Base-by-base conservation (phyloP, 1,140 invertebrate species). In the Drosophila pallidifrons region DNA sequence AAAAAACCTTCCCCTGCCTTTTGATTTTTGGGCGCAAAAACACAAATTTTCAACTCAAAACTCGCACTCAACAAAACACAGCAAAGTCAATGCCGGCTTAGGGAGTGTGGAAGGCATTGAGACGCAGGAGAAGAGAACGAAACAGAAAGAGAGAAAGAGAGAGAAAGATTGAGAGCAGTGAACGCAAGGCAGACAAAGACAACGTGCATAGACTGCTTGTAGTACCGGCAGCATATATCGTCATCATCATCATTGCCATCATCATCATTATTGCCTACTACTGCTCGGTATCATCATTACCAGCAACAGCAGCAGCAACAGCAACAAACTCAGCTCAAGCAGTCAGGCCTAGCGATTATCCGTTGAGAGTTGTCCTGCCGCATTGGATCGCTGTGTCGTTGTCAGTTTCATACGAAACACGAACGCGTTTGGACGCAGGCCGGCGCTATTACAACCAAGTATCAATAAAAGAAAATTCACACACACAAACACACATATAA, bases 371-470 rank as follows among this genome's bases (percentile, higher is more conserved):
- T 83, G 64, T 89, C 85, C 86, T 89, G 75, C 46, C 78, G 72
- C 85, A 69, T 77, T 77, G 69, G 60, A 70, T 43, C 68, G 61
- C 75, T 69, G 52, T 55, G 47, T 64, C 59, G 69, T 79, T 85
- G 81, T 91, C 86, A 91, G 89, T 91, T 91, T 91, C 89, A 81
- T 59, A 77, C 78, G 82, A 91, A 91, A 91, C 89, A 89, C 85
- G 90, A 91, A 86, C 80, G 81, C 85, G 87, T 75, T 81, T 83
- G 80, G 80, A 88, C 82, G 79, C 78, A 79, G 65, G 30, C 69
- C 81, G 79, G 73, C 76, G 79, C 73, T 74, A 64, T 35, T 52
- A 77, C 59, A 47, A 47, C 28, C n/a, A 60, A 28, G 45, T 15
- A 58, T 30, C 68, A 66, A 57, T 16, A 65, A 32, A 43, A 25